Conservation (phyloP, 2,888 invertebrate species). For the Lacanobia wlatinum region DNA sequence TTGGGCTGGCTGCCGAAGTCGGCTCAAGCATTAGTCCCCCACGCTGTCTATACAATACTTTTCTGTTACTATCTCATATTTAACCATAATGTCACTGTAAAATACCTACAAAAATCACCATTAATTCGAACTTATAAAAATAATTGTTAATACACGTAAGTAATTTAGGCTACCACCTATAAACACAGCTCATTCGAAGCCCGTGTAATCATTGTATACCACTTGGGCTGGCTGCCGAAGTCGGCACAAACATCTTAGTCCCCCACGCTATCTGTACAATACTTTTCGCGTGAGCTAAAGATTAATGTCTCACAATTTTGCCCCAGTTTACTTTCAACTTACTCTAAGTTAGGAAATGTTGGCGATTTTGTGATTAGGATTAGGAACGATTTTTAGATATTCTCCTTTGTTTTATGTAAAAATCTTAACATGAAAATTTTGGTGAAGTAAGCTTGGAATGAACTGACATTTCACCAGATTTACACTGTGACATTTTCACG, state of each 20-base stretch:
- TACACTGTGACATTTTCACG: no score
- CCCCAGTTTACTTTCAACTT: conserved; percentile 78
- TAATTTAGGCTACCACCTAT: conserved; percentile 6
- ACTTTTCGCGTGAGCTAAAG: conserved; percentile 84
- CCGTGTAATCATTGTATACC: conserved; percentile 73
- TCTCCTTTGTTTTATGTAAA: no score
- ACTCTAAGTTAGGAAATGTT: conserved; percentile 40
- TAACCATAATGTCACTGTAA: no score
- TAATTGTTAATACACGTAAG: not conserved
- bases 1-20: conserved; percentile 72
- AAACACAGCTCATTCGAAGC: conserved; percentile 37
- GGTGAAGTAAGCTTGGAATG: not conserved
- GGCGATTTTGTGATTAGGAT: conserved; percentile 36
- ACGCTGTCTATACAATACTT: conserved; percentile 80
- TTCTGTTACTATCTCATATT: conserved; percentile 59
- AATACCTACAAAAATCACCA: no score
- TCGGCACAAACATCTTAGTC: conserved; percentile 79
- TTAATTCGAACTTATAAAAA: not conserved
- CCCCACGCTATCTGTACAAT: conserved; percentile 77
- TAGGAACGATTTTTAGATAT: not conserved
- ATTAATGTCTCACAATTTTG: conserved; percentile 85
- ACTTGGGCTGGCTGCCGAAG: conserved; percentile 69
- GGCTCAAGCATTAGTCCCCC: conserved; percentile 79
- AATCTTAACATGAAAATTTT: not conserved
- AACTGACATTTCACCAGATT: not conserved